phyloP scores from a whole-genome alignment of 2,113 vertebrate species.

The Gymnobelideus leadbeateri region DNA sequence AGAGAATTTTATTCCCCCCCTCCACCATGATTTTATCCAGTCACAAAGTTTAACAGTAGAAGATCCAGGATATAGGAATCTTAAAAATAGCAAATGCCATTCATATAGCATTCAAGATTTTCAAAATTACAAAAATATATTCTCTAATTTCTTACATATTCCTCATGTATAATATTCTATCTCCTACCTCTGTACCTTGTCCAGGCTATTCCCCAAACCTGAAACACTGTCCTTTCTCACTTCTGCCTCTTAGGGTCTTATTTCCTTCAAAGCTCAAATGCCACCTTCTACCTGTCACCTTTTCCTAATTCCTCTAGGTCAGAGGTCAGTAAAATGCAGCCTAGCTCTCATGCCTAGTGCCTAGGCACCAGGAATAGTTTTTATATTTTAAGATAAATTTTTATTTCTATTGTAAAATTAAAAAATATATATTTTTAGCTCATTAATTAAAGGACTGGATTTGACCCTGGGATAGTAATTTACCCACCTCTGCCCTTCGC shows the following conservation, averaged over 20 bases:
- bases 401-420: neutral
- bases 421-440: neutral
- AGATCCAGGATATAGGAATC: neutral
- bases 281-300: constrained; percentile 8
- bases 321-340: neutral
- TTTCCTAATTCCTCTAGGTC: neutral
- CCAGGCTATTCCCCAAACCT: neutral
- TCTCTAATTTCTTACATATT: constrained; percentile 1
- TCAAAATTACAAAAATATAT: neutral
- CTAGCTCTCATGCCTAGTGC: neutral
- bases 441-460: neutral
- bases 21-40: neutral
- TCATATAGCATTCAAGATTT: neutral
- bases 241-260: neutral
- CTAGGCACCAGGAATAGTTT: neutral
- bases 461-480: neutral
- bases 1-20: neutral
- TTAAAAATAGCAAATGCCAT: neutral
- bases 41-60: neutral
- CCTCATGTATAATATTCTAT: neutral
- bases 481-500: neutral
- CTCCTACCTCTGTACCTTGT: neutral
- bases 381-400: constrained; percentile 4
- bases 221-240: neutral
- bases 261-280: neutral